Percentiles rank a stretch among this genome's conserved stretches.
Evolutionary conservation across 2,113 vertebrate species (phyloP).

Genomic region (Fregata magnificens): DNA sequence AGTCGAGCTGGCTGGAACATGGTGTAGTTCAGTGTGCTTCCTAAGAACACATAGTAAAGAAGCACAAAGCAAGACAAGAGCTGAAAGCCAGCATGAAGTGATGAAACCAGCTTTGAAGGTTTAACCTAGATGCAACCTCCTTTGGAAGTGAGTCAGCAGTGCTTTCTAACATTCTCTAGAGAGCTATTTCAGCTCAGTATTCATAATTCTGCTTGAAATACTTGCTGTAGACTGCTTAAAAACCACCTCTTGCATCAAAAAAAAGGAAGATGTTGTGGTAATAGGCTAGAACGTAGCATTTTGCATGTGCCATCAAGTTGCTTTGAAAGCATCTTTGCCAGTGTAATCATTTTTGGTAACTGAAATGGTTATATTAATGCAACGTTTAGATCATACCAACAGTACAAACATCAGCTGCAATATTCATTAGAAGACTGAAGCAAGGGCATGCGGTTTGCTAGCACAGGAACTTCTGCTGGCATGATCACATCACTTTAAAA

Average conservation of each 20-base stretch:
- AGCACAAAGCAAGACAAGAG: background rate
- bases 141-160: background rate
- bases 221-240: background rate
- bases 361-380: background rate
- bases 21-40: rapidly evolving
- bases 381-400: rapidly evolving
- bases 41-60: background rate
- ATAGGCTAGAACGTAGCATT: rapidly evolving
- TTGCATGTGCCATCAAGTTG: background rate
- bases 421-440: background rate
- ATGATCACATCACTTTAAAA: background rate
- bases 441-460: background rate
- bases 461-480: background rate
- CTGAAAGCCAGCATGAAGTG: background rate
- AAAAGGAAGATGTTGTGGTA: background rate
- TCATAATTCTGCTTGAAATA: background rate
- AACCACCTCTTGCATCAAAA: background rate
- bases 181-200: background rate
- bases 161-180: background rate
- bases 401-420: rapidly evolving
- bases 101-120: background rate
- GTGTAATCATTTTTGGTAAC: background rate
- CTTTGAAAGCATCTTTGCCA: background rate
- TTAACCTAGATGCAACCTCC: background rate
- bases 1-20: background rate